These are phyloP conservation scores for Philantomba maxwellii DNA, from an alignment of 2,113 vertebrate genomes.

Conservation along the genomic window DNA sequence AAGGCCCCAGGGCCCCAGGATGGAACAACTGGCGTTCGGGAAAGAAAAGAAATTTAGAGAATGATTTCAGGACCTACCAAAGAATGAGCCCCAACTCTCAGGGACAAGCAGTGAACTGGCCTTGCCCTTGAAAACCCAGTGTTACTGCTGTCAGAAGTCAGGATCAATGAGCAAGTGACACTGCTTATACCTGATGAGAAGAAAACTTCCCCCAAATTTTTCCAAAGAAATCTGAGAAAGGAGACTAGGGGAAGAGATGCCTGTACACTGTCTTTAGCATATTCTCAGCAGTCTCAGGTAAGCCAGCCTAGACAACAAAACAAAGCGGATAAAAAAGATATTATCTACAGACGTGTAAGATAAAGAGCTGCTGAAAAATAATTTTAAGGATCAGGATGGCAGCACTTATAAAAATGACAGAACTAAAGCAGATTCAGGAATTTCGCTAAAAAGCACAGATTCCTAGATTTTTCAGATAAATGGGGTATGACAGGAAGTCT, in stretches of 20 bases:
- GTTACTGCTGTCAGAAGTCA: background rate
- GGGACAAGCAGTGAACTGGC: background rate
- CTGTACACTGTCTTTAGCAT: background rate
- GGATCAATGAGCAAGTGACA: background rate
- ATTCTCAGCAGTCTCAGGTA: background rate
- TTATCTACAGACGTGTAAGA: background rate
- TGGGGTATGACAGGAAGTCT: background rate
- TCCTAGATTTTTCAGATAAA: background rate
- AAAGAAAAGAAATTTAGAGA: background rate
- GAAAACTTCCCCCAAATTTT: background rate
- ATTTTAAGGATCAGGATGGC: background rate
- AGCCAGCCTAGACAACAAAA: background rate
- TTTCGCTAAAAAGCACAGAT: background rate
- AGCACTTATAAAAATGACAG: background rate
- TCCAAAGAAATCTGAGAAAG: background rate
- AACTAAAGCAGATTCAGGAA: background rate
- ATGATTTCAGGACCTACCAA: background rate
- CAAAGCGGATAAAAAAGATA: background rate
- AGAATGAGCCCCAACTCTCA: background rate
- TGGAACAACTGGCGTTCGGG: background rate
- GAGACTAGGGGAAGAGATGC: background rate
- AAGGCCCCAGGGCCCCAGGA: background rate
- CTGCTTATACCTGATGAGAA: background rate
- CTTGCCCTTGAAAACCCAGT: background rate
- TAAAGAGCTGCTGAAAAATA: background rate